Conservation (phyloP, 1,140 invertebrate genomes). For the Stegodyphus mimosarum region DNA sequence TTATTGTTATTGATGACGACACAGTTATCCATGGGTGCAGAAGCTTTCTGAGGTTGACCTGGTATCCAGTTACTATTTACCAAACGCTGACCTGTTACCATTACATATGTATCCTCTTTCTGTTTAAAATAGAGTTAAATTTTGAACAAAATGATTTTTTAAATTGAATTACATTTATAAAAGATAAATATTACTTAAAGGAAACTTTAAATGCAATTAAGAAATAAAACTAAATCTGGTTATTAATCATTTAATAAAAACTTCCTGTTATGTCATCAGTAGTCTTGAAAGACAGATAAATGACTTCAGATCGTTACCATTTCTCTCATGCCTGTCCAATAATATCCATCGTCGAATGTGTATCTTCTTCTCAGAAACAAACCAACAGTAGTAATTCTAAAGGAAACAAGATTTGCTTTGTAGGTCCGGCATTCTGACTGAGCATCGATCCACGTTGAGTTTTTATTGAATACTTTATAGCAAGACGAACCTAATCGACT, state of each 20-base stretch:
- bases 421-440: background rate
- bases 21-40: conserved; percentile 26
- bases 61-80: conserved; percentile 6
- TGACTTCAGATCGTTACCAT: background rate
- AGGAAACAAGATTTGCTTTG: background rate
- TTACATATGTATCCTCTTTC: conserved; percentile 3
- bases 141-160: too few species aligned
- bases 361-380: conserved; percentile 4
- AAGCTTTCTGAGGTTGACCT: background rate
- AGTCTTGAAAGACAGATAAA: too few species aligned
- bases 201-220: too few species aligned
- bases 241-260: too few species aligned
- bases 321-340: conserved; percentile 23
- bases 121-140: background rate
- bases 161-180: too few species aligned
- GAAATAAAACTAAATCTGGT: too few species aligned
- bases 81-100: conserved; percentile 3
- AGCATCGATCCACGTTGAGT: background rate
- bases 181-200: too few species aligned
- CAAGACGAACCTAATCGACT: background rate
- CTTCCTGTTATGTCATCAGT: too few species aligned
- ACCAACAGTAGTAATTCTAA: background rate
- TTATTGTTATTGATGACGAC: background rate
- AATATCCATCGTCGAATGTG: background rate
- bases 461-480: conserved; percentile 10